Base-by-base conservation (phyloP, 2,888 invertebrate genomes). In the Steromphala cineraria region DNA sequence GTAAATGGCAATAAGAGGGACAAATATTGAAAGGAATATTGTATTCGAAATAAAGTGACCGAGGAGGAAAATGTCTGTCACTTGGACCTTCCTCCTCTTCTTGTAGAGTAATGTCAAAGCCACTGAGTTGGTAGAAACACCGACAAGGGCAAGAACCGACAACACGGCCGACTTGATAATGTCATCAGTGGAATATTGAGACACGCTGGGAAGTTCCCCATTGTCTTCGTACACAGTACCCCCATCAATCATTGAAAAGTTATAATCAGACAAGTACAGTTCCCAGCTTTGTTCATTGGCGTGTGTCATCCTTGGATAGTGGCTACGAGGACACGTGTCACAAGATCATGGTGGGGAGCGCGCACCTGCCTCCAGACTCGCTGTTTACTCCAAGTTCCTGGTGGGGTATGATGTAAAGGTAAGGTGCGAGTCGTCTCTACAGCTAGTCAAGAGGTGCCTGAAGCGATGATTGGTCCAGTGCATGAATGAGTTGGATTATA, bases 401-500 rank as follows among this genome's bases (percentile, higher is more conserved):
- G 24, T 62, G 15, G 24, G 28, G 1, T 62, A 62, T 62, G 62
- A 62, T 62, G 62, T 24, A 62, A 62, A 36, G 21, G 56, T 24
- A 56, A n/a, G 24, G 0, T 62, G 15, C 10, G 62, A 31, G 28
- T 28, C 28, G 21, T 17, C 28, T 62, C 15, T 3, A 24, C 62
- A 31, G 62, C 21, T 62, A 28, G 13, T 24, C 28, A 28, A 31
- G 24, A 13, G 24, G 62, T 62, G 10, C 62, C 28, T 13, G 24
- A 28, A 62, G 62, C 62, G 28, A 31, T 17, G 62, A 62, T 62
- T 62, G 62, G 62, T 62, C 62, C 62, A 31, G 3, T 28, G 15
- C 71, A 71, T 71, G 71, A 71, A 71, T 71, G 71, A 71, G 71
- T 19, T 36, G 71, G 71, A 71, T 71, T 71, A 71, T 71, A 71